Evolutionary conservation across 23 tunicate genomes (phyloP).

Genomic region (Diplosoma virens): DNA sequence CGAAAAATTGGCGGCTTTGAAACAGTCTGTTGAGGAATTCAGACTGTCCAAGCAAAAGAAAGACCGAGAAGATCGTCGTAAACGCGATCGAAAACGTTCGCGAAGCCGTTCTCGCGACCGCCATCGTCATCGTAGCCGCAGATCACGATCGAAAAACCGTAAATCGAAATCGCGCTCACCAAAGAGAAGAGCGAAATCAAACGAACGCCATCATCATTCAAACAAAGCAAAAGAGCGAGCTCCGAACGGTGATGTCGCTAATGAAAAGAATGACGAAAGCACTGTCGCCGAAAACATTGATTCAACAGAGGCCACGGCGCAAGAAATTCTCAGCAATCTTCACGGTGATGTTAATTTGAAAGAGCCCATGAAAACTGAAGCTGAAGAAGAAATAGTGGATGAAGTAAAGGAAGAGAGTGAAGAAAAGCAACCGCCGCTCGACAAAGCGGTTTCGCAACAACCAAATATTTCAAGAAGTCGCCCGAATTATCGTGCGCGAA

Average conservation of each 20-base stretch:
- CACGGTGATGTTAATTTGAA: neutral
- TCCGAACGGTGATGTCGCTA: neutral
- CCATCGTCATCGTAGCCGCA: constrained; percentile 47
- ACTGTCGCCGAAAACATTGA: neutral
- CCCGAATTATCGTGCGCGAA: constrained; percentile 23
- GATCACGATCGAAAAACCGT: constrained; percentile 30
- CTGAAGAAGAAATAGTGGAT: neutral
- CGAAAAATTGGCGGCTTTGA: constrained; percentile 62
- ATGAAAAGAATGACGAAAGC: neutral
- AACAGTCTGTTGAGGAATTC: constrained; percentile 31
- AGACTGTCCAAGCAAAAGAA: constrained; percentile 25
- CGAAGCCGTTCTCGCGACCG: constrained; percentile 58
- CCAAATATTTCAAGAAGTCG: constrained; percentile 4
- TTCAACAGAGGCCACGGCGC: neutral
- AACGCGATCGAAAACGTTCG: constrained; percentile 13
- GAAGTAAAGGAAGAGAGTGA: neutral
- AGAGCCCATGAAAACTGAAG: neutral
- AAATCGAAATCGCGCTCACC: constrained; percentile 7
- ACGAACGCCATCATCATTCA: neutral
- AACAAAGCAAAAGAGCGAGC: neutral
- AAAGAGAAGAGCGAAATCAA: neutral
- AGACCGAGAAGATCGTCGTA: constrained; percentile 33
- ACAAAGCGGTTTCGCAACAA: neutral
- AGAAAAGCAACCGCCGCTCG: neutral
- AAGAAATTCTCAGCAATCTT: constrained; percentile 12